These are phyloP conservation scores for Uropetala carovei DNA, from an alignment of 2,888 invertebrate species.

Conservation along the genomic window DNA sequence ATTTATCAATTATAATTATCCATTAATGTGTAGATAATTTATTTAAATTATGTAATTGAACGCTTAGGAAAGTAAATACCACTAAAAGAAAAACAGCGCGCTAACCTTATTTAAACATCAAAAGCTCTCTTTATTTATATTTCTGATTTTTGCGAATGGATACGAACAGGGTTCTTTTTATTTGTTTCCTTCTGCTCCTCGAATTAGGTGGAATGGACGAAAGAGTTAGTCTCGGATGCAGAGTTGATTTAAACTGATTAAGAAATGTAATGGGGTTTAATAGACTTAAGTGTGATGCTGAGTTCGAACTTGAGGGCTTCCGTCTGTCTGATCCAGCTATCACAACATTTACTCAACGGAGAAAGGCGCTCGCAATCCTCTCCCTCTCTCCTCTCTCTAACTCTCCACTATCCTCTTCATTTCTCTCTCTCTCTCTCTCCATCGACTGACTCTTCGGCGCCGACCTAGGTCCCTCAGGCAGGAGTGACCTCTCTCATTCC, in stretches of 20 bases:
- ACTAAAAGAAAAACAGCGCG: background rate
- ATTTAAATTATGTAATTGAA: background rate
- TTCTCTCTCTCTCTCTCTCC: background rate
- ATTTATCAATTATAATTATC: too few species aligned
- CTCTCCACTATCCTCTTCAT: too few species aligned
- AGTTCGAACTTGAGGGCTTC: slow-evolving; percentile 24
- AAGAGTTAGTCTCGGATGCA: background rate
- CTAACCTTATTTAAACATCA: background rate
- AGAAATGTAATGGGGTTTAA: slow-evolving; percentile 28
- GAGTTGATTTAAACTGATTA: slow-evolving; percentile 30
- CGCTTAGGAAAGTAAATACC: background rate
- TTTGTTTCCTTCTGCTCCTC: background rate
- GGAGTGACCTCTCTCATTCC: too few species aligned
- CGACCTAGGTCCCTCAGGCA: background rate
- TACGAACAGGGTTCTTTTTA: background rate
- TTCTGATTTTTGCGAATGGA: slow-evolving; percentile 25
- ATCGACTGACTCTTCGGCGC: background rate
- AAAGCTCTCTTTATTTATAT: background rate
- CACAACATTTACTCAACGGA: slow-evolving; percentile 16
- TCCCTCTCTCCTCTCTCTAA: background rate
- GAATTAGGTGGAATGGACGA: slow-evolving; percentile 13
- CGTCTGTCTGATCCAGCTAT: slow-evolving; percentile 7
- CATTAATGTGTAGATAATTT: too few species aligned
- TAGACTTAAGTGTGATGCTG: slow-evolving; percentile 24
- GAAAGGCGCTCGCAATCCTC: background rate